phyloP scores from a whole-genome alignment of 2,113 vertebrate species.

The Clarias macrocephalus region DNA sequence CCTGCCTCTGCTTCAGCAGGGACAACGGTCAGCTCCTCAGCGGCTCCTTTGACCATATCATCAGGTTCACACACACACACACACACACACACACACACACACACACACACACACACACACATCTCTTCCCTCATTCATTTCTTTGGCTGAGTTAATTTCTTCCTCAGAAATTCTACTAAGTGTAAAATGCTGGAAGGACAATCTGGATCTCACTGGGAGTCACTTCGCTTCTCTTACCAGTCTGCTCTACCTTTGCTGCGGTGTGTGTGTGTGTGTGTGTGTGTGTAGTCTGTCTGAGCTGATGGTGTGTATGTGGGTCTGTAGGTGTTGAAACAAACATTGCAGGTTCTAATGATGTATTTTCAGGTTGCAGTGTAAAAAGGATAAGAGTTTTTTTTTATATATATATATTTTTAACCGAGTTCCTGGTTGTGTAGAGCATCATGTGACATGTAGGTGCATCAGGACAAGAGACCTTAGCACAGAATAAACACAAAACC shows the following conservation, averaged over 20 bases:
- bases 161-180: not conserved
- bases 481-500: not conserved
- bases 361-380: not conserved
- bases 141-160: not conserved
- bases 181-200: not conserved
- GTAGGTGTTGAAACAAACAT: not conserved
- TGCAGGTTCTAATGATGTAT: not conserved
- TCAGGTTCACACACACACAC: slow-evolving; percentile 76
- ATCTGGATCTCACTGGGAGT: not conserved
- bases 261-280: slow-evolving; percentile 5
- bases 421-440: not conserved
- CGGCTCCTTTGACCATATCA: slow-evolving; percentile 95
- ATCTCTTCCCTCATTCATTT: not conserved
- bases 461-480: not conserved
- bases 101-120: not conserved
- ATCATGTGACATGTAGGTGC: not conserved
- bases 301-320: not conserved
- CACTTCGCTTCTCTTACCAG: not conserved
- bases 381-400: not conserved
- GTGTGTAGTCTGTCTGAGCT: not conserved
- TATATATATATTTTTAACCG: too few relatives aligned
- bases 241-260: not conserved
- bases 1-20: slow-evolving; percentile 92
- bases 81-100: slow-evolving; percentile 11
- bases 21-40: slow-evolving; percentile 96